Evolutionary conservation across 2,888 invertebrate species (phyloP).

Genomic region (Chymomyza caudatula): DNA sequence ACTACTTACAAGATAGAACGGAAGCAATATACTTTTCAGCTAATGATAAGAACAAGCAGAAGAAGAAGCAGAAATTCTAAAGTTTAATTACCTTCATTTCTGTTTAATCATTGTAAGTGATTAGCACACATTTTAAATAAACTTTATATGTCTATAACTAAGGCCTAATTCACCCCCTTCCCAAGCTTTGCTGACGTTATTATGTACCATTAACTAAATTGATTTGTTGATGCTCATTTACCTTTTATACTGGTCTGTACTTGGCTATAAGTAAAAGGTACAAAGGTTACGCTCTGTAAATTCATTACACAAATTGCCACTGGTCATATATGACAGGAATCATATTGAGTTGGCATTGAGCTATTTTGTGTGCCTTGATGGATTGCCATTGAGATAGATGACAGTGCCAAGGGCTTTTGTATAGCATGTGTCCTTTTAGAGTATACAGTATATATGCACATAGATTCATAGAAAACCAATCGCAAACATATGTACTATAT

Average conservation of each 20-base stretch:
- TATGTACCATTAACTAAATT: conserved; percentile 57
- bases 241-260: neutral
- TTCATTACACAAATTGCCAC: conserved; percentile 60
- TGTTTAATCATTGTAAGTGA: neutral
- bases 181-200: neutral
- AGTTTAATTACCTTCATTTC: neutral
- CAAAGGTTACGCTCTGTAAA: conserved; percentile 34
- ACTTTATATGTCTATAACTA: neutral
- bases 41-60: neutral
- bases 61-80: neutral
- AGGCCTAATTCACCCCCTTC: neutral
- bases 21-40: neutral
- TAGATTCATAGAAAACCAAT: neutral
- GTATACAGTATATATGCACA: neutral
- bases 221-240: conserved; percentile 44
- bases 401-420: neutral
- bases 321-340: conserved; percentile 1
- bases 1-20: neutral
- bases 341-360: conserved; percentile 5
- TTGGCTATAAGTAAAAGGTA: neutral
- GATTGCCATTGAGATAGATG: conserved; percentile 17
- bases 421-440: neutral
- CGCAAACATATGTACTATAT: neutral
- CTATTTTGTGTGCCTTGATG: conserved; percentile 16
- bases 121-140: neutral